Evolutionary conservation across 2,797 vertebrate species (phyloP), one percentile per base, ranked within the genome.

Genomic region (Atherinosoma microstoma): DNA sequence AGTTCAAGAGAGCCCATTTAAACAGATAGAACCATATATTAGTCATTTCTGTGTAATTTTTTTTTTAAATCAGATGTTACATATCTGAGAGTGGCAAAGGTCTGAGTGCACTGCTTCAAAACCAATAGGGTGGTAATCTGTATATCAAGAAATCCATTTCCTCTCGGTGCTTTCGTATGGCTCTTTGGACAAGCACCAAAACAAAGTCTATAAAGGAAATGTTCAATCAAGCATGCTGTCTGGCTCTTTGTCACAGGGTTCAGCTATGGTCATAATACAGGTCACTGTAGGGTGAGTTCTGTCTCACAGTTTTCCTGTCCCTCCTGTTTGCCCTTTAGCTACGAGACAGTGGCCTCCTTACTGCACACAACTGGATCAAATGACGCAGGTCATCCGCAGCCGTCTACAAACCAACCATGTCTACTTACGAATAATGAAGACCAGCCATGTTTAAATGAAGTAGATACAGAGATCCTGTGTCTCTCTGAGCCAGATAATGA

Each of bases 271-370:
- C 62, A 29, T 60, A 49, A 30, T 42, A 36, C 27, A 75, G 85
- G 75, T 78, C 68, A 58, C 61, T 63, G 38, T 18, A 58, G 78
- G 81, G 71, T 82, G 68, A 86, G 76, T 57, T 36, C 38, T 64
- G 45, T 85, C 87, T 90, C 85, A 91, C 80, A 78, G 73, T 74
- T 75, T 80, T 75, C 67, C 83, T 93, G 78, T 90, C 58, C 75
- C 64, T 76, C 80, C 3, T 92, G 66, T 92, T 67, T 89, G 81
- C 80, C 80, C 67, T 54, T 58, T 73, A 93, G 91, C 80, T 87
- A 75, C 72, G 89, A 91, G 76, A 87, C 89, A 78, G 76, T 90
- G 79, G 61, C 86, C 64, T 89, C 87, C 85, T 73, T 92, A 59
- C 88, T 90, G 78, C 67, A 84, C 54, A 84, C 85, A 45, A 6